Evolutionary conservation across 2,797 vertebrate species (phyloP).

Genomic region (Adelosebastes latens): DNA sequence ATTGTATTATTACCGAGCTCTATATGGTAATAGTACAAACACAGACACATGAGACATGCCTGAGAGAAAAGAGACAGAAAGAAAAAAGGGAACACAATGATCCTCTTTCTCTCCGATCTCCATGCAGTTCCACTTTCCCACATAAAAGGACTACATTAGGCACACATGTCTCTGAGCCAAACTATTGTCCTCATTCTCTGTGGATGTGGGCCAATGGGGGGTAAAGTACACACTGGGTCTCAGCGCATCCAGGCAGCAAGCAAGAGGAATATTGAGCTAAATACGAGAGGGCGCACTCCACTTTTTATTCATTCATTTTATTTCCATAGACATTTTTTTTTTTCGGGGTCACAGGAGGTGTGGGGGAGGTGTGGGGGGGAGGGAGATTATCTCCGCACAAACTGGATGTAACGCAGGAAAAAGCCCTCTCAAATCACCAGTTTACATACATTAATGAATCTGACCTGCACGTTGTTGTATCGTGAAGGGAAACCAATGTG

Average conservation of each 20-base stretch:
- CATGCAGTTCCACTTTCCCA: constrained; percentile 65
- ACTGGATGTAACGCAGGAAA: neutral
- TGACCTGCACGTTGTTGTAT: neutral
- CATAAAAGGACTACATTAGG: constrained; percentile 76
- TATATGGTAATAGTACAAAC: neutral
- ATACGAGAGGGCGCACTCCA: constrained; percentile 31
- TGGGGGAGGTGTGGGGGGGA: neutral
- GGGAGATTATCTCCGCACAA: neutral
- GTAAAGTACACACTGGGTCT: constrained; percentile 54
- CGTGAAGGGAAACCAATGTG: neutral
- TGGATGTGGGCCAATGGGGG: constrained; percentile 78
- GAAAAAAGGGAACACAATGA: constrained; percentile 54
- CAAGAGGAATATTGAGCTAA: constrained; percentile 56
- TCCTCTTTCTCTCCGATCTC: constrained; percentile 50
- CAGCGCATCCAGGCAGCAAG: constrained; percentile 54
- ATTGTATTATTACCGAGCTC: neutral
- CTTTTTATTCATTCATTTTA: constrained; percentile 33
- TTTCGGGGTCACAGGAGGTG: constrained; percentile 1
- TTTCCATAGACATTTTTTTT: constrained; percentile 14
- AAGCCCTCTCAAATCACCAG: neutral
- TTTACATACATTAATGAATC: neutral
- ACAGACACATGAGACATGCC: constrained; percentile 12
- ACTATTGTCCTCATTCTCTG: constrained; percentile 78
- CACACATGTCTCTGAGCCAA: constrained; percentile 77
- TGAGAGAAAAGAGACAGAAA: constrained; percentile 13